phyloP scores from a whole-genome alignment of 2,797 vertebrate species.

The Melanotaenia boesemani region DNA sequence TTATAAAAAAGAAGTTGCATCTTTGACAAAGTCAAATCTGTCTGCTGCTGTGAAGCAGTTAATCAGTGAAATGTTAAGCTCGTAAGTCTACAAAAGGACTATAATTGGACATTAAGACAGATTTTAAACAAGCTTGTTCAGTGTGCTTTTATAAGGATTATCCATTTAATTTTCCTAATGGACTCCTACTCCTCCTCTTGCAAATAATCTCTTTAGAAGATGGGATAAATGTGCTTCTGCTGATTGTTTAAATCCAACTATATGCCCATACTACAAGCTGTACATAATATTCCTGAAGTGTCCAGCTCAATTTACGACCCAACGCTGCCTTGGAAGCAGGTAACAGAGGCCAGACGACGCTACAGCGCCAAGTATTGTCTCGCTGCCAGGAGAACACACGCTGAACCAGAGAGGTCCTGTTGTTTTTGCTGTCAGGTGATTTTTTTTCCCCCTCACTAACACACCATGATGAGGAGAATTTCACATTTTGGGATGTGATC shows the following conservation, averaged over 20 bases:
- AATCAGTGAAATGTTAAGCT: constrained; percentile 37
- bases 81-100: constrained; percentile 20
- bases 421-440: constrained; percentile 57
- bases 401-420: constrained; percentile 56
- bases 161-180: constrained; percentile 46
- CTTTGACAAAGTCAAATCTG: constrained; percentile 1
- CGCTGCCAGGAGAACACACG: constrained; percentile 53
- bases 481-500: constrained; percentile 40
- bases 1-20: background rate
- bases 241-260: constrained; percentile 4
- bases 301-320: constrained; percentile 46
- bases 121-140: constrained; percentile 38
- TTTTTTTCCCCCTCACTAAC: constrained; percentile 40
- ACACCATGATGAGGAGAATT: constrained; percentile 30
- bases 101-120: constrained; percentile 29
- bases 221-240: background rate
- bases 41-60: constrained; percentile 14
- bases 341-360: constrained; percentile 47
- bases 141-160: constrained; percentile 30
- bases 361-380: constrained; percentile 56
- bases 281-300: constrained; percentile 26
- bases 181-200: constrained; percentile 27
- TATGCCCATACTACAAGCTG: constrained; percentile 14
- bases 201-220: constrained; percentile 26
- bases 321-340: constrained; percentile 51